These are phyloP conservation scores for Pluvialis apricaria DNA, from an alignment of 2,113 vertebrate species.

Conservation along the genomic window DNA sequence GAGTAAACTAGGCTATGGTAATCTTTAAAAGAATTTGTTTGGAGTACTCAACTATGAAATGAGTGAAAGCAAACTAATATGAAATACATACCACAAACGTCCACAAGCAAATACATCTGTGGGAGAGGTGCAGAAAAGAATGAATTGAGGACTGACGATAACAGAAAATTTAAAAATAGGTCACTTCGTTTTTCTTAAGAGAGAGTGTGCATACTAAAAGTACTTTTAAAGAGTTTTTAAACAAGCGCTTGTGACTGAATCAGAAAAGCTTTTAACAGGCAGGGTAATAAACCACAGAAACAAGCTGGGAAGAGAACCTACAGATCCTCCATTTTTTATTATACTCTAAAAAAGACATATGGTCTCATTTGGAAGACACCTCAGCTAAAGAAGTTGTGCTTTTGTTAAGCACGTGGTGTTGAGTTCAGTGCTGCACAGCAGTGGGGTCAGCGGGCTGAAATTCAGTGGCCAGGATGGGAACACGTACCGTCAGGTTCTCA, in stretches of 20 bases:
- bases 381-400: neutral
- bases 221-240: constrained; percentile 5
- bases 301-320: neutral
- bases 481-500: accelerated
- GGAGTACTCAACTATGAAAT: neutral
- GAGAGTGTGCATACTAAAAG: neutral
- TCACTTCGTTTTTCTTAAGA: neutral
- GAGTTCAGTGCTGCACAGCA: neutral
- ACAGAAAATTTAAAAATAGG: neutral
- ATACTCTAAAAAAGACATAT: neutral
- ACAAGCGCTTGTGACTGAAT: neutral
- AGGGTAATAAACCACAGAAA: neutral
- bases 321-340: neutral
- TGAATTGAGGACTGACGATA: neutral
- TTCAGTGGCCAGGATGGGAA: neutral
- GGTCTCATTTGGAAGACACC: neutral
- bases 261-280: neutral
- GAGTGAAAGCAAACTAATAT: neutral
- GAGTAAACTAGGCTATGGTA: neutral
- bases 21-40: neutral
- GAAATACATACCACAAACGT: neutral
- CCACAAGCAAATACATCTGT: neutral
- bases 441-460: neutral
- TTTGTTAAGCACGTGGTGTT: neutral
- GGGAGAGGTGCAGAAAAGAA: neutral